phyloP scores from a whole-genome alignment of 2,113 vertebrate species.

The Pygoscelis antarcticus region DNA sequence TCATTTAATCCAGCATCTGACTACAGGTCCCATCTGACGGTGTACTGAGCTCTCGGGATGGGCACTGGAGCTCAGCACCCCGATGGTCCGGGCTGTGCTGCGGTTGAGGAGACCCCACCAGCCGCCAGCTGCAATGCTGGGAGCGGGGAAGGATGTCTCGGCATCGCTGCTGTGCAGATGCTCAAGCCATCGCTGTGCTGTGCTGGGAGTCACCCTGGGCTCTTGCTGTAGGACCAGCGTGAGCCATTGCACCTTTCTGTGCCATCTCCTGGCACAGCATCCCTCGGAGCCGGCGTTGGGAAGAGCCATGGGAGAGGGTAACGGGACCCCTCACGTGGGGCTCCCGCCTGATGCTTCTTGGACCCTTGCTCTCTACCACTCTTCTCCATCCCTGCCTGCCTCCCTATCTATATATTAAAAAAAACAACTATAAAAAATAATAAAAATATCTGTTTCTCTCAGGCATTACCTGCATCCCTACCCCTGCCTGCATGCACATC shows the following conservation, averaged over 20 bases:
- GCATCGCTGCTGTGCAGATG: neutral
- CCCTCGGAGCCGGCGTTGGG: neutral
- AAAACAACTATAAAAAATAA: neutral
- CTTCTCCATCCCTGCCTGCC: neutral
- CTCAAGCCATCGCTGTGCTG: neutral
- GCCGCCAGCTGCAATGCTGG: neutral
- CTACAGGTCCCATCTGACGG: neutral
- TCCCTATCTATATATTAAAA: neutral
- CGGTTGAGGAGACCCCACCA: neutral
- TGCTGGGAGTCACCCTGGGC: neutral
- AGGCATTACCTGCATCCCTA: neutral
- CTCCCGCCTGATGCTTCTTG: neutral
- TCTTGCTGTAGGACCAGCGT: neutral
- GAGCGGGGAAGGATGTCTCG: neutral
- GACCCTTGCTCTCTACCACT: neutral
- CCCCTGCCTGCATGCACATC: too few relatives aligned
- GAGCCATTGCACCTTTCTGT: neutral
- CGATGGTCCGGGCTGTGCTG: neutral
- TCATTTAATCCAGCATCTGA: slow-evolving; percentile 6
- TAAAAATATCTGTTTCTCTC: neutral
- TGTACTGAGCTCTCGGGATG: neutral
- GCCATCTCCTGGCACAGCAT: neutral
- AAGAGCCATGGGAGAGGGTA: neutral
- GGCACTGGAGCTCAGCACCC: neutral
- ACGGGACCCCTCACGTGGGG: fast-evolving